A percentile compares a stretch with the other conserved stretches of the same genome.
These are phyloP conservation scores for Ailuropoda melanoleuca DNA, from an alignment of 2,113 vertebrate genomes.

Conservation along the genomic window DNA sequence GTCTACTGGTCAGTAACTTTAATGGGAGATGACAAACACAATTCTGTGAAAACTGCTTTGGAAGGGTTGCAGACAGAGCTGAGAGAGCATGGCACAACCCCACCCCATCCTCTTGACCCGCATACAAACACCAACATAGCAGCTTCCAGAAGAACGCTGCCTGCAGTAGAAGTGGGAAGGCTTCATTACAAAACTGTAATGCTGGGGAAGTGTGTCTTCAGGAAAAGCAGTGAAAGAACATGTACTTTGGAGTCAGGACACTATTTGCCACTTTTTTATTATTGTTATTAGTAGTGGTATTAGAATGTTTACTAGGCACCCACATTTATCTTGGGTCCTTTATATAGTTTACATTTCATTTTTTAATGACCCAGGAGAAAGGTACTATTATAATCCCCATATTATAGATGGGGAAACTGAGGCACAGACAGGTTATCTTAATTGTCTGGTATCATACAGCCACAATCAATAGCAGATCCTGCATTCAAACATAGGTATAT, in stretches of 20 bases:
- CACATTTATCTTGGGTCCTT: neutral
- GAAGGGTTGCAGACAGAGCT: neutral
- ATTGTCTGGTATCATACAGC: neutral
- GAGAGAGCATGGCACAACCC: neutral
- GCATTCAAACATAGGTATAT: constrained; percentile 20
- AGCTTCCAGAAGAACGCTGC: neutral
- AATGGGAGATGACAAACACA: neutral
- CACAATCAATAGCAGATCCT: neutral
- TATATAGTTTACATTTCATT: constrained; percentile 20
- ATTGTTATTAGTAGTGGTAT: neutral
- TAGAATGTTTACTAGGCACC: neutral
- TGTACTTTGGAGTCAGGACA: neutral
- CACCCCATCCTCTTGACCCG: too few species aligned
- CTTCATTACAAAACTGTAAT: constrained; percentile 6
- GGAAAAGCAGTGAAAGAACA: neutral
- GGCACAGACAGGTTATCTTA: neutral
- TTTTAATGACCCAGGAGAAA: neutral
- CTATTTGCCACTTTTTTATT: neutral
- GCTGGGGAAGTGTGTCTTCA: neutral
- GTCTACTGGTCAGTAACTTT: neutral
- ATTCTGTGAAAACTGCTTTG: neutral
- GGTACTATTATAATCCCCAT: neutral
- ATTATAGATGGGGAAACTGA: neutral
- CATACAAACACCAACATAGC: neutral
- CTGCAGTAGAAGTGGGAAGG: neutral